phyloP scores from a whole-genome alignment of 2,797 vertebrate genomes.

The Gadopsis marmoratus region DNA sequence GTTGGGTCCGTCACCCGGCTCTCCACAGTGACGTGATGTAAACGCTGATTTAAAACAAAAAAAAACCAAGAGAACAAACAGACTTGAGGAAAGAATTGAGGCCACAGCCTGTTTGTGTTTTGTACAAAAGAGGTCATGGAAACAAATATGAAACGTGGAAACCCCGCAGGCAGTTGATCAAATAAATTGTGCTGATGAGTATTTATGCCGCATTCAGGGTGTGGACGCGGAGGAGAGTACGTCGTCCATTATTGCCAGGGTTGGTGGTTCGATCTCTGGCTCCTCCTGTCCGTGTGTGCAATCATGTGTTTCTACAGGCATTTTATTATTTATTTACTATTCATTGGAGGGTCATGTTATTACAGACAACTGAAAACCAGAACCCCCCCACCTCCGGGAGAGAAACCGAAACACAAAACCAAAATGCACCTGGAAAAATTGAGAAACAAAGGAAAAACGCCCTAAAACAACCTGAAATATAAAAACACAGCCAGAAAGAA shows the following conservation, averaged over 20 bases:
- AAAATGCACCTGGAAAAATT: no score
- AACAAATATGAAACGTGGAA: conserved; percentile 6
- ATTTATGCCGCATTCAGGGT: not conserved
- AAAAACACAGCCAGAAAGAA: no score
- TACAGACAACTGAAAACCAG: not conserved
- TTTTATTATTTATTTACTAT: not conserved
- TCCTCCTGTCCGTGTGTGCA: not conserved
- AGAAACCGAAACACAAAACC: not conserved
- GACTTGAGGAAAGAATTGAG: not conserved
- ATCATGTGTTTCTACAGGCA: not conserved
- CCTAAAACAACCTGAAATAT: no score
- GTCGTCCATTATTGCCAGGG: not conserved
- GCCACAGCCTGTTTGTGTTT: not conserved
- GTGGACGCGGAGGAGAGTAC: not conserved
- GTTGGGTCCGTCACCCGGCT: not conserved
- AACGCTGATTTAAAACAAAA: conserved; percentile 25
- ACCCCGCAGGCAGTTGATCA: not conserved
- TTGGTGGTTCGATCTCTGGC: not conserved
- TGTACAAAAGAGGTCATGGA: conserved; percentile 16
- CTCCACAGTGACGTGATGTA: not conserved
- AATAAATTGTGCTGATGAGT: not conserved
- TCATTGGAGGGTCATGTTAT: not conserved
- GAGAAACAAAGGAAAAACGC: no score
- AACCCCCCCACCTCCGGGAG: no score
- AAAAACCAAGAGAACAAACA: conserved; percentile 1